Percentiles rank a stretch among this genome's conserved stretches.
These are phyloP conservation scores for Zaprionus ghesquierei DNA, from an alignment of 1,140 invertebrate species.

Conservation along the genomic window DNA sequence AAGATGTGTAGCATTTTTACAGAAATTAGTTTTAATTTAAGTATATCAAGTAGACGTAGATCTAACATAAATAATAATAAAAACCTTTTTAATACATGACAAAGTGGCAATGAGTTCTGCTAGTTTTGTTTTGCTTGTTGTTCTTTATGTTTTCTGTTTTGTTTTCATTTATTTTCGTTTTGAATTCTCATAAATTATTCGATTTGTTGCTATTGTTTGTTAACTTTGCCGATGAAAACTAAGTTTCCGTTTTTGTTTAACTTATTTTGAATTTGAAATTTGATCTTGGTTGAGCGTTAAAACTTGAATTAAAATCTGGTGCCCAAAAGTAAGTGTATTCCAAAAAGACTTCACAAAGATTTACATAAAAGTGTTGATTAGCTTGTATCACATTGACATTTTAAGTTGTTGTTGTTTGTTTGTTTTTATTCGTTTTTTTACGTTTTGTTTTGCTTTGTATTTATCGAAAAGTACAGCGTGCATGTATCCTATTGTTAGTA, in stretches of 20 bases:
- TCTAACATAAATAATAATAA: conserved; percentile 46
- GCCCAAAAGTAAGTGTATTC: conserved; percentile 60
- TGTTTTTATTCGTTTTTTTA: conserved; percentile 37
- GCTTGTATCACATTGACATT: conserved; percentile 75
- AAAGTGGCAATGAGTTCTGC: conserved; percentile 21
- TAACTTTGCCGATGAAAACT: conserved; percentile 55
- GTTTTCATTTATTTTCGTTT: conserved; percentile 29
- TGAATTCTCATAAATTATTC: conserved; percentile 38
- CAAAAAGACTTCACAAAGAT: conserved; percentile 66
- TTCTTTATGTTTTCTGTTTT: conserved; percentile 27
- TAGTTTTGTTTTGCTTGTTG: conserved; percentile 35
- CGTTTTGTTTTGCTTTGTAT: conserved; percentile 50
- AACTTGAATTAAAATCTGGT: conserved; percentile 58
- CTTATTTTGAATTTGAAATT: conserved; percentile 55
- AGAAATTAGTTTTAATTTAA: conserved; percentile 47
- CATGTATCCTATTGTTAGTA: conserved; percentile 63
- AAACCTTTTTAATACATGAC: conserved; percentile 44
- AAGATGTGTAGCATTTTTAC: conserved; percentile 44
- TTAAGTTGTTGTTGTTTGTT: conserved; percentile 39
- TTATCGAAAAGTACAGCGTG: conserved; percentile 76
- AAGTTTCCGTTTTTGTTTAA: conserved; percentile 54
- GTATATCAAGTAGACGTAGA: conserved; percentile 23
- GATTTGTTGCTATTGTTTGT: conserved; percentile 41
- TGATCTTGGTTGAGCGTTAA: conserved; percentile 50
- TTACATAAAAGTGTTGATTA: conserved; percentile 73